A percentile compares a stretch with the other conserved stretches of the same genome.
Evolutionary conservation across 2,888 invertebrate genomes (phyloP).

Genomic region (Sarcophaga rosellei): DNA sequence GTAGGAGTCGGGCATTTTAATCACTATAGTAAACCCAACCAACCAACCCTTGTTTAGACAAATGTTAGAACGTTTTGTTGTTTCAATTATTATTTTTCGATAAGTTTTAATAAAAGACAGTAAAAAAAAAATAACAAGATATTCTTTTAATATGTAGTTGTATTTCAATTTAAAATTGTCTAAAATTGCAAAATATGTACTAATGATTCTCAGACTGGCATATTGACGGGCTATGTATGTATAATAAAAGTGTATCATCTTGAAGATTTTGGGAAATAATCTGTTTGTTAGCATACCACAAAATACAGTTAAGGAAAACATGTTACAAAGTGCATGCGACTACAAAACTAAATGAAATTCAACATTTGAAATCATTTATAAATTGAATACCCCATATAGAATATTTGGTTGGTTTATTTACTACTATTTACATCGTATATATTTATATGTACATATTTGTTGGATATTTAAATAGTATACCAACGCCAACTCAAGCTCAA

Average conservation of each 20-base stretch:
- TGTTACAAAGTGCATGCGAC: neutral
- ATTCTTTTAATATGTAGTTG: too few relatives aligned
- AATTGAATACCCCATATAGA: conserved; percentile 8
- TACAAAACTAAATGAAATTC: conserved; percentile 23
- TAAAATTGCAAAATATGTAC: too few relatives aligned
- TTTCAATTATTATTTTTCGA: too few relatives aligned
- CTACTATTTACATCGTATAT: conserved; percentile 9
- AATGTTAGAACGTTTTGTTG: too few relatives aligned
- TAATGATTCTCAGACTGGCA: too few relatives aligned
- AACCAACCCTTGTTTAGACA: too few relatives aligned
- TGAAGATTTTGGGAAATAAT: conserved; percentile 47
- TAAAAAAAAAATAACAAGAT: too few relatives aligned
- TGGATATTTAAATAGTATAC: neutral
- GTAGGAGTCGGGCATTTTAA: too few relatives aligned
- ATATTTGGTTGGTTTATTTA: neutral
- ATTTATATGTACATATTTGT: neutral
- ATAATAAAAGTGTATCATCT: neutral
- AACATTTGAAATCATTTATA: conserved; percentile 39
- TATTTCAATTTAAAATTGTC: too few relatives aligned
- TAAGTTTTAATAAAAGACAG: too few relatives aligned
- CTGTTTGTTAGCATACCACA: conserved; percentile 22
- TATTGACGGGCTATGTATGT: too few relatives aligned
- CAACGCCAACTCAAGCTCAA: neutral
- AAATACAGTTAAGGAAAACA: neutral
- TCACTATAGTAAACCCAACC: too few relatives aligned